Base-by-base conservation (phyloP, 2,113 vertebrate species). In the Barbus barbus region DNA sequence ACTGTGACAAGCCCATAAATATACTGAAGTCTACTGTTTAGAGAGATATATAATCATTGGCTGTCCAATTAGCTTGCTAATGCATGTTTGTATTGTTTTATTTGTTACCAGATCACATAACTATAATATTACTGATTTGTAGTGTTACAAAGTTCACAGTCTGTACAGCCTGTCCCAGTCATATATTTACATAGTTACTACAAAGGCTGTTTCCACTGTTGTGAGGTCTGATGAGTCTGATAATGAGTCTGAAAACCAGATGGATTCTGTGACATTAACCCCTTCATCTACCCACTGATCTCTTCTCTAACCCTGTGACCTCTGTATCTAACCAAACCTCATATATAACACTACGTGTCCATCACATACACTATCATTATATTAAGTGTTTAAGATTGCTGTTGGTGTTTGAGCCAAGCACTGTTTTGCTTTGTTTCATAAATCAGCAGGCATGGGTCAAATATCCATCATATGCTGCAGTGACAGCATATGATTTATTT, bases 181-280 rank as follows among this genome's bases (percentile, higher is more conserved):
- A 38, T 38, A 38, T 38, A 38, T 38, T 38, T 38, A 38, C 36
- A 38, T 38, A 38, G 16, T 79, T 28, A 60, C 78, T 28, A 74
- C 67, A 76, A 81, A 31, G 83, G 44, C 77, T 51, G 26, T 73
- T 28, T 79, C 80, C 20, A 38, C 63, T 72, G 31, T 86, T 82
- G 44, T 76, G 36, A 60, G 53, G 36, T 83, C 20, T 78, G 33
- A 78, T 84, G 33, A 71, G 46, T 84, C 61, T 56, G 11, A 13
- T 77, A 58, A 51, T 65, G 22, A 61, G 22, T 58, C 22, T 41
- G 28, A 77, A 11, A 58, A 16, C 56, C 12, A 72, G 46, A 33
- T 61, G 18, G 26, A 46, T 72, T 41, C 31, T 22, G 36, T 56
- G 76, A 83, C 22, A 69, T 46, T 28, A 78, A 78, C 28, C 44